Evolutionary conservation across 1,140 invertebrate species (phyloP).

Genomic region (Telenomus remus): DNA sequence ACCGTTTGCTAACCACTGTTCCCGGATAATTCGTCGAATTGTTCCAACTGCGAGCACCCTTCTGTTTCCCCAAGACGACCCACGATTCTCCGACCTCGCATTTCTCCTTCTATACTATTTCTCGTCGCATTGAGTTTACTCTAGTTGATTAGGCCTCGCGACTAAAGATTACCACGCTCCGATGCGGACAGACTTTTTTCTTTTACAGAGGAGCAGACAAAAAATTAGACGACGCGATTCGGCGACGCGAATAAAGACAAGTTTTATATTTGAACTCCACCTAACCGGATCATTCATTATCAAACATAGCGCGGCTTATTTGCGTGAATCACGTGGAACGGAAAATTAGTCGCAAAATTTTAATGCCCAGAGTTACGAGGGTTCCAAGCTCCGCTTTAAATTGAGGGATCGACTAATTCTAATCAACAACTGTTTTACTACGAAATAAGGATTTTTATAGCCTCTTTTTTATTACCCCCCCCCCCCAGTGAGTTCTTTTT

Average conservation of each 20-base stretch:
- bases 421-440: too few species aligned
- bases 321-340: conserved; percentile 38
- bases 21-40: conserved; percentile 69
- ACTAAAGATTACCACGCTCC: conserved; percentile 56
- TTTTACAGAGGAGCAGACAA: conserved; percentile 13
- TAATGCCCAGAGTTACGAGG: conserved; percentile 30
- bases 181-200: conserved; percentile 56
- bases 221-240: conserved; percentile 42
- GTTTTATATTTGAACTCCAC: conserved; percentile 38
- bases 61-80: conserved; percentile 30
- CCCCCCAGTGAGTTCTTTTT: too few species aligned
- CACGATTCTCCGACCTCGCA: conserved; percentile 31
- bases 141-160: conserved; percentile 74
- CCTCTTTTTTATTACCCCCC: too few species aligned
- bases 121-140: conserved; percentile 72
- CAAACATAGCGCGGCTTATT: conserved; percentile 43
- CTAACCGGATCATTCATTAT: conserved; percentile 57
- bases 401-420: not conserved
- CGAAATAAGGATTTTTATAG: too few species aligned
- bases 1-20: conserved; percentile 65
- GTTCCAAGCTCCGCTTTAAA: conserved; percentile 4
- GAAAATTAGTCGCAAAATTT: conserved; percentile 48
- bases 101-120: conserved; percentile 47
- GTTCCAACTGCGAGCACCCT: conserved; percentile 64
- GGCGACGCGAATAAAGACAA: conserved; percentile 50